Percentiles rank a stretch among this genome's conserved stretches.
phyloP scores from a whole-genome alignment of 1,140 invertebrate species.

The Drosophila fuyamai region DNA sequence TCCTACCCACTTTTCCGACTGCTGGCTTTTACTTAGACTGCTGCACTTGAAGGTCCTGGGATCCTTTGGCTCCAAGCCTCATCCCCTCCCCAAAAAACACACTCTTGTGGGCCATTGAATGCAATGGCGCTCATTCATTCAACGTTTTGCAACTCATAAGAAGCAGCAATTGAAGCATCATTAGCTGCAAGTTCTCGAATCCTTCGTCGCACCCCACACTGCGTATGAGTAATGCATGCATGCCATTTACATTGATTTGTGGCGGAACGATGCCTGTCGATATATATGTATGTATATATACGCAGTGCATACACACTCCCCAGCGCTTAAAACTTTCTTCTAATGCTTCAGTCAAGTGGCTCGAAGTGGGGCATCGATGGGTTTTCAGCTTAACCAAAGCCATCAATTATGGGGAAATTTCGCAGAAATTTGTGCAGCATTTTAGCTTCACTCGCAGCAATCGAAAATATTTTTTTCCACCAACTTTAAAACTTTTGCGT shows the following conservation, averaged over 20 bases:
- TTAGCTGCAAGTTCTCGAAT: constrained; percentile 75
- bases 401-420: constrained; percentile 52
- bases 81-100: constrained; percentile 18
- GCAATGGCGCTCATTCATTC: constrained; percentile 79
- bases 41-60: constrained; percentile 40
- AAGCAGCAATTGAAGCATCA: constrained; percentile 81
- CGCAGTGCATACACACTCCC: not conserved
- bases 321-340: constrained; percentile 40
- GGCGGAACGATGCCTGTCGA: constrained; percentile 30
- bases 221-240: constrained; percentile 82
- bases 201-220: constrained; percentile 35
- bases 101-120: constrained; percentile 61
- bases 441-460: constrained; percentile 38
- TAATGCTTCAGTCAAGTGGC: constrained; percentile 51
- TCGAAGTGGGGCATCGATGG: constrained; percentile 52
- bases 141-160: constrained; percentile 81
- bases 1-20: constrained; percentile 11
- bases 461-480: constrained; percentile 27
- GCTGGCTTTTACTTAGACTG: constrained; percentile 60
- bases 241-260: constrained; percentile 79
- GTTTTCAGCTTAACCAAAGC: constrained; percentile 52
- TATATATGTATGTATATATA: constrained; percentile 4
- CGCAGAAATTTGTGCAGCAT: constrained; percentile 38
- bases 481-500: constrained; percentile 35
- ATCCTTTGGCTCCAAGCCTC: constrained; percentile 2